Percentiles rank a stretch among this genome's conserved stretches.
Conservation (phyloP, 2,888 invertebrate species). For the Plebejus melissa region DNA sequence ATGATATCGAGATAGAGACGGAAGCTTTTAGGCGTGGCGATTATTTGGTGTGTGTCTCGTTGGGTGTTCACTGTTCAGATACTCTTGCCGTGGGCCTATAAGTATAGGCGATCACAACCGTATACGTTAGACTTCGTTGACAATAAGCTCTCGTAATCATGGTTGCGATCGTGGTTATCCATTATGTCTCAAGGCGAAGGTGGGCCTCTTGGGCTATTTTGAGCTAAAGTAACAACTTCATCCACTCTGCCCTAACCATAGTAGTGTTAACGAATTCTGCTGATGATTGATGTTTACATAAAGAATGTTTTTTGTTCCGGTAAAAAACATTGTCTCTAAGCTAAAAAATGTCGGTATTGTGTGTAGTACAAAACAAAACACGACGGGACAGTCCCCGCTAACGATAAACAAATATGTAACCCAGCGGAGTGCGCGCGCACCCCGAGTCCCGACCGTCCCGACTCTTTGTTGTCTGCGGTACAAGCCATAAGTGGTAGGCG, state of each 20-base stretch:
- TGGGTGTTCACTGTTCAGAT: too few relatives aligned
- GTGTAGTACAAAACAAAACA: constrained; percentile 1
- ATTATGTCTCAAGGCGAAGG: too few relatives aligned
- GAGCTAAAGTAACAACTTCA: neutral
- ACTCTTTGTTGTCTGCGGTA: constrained; percentile 39
- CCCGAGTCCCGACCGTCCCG: constrained; percentile 39
- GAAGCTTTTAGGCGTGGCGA: constrained; percentile 1
- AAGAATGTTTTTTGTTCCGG: neutral
- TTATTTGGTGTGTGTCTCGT: neutral
- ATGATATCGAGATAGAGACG: constrained; percentile 8
- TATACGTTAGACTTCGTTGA: too few relatives aligned
- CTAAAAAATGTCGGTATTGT: neutral
- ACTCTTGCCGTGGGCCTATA: too few relatives aligned
- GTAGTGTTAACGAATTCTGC: neutral
- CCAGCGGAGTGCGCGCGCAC: constrained; percentile 59
- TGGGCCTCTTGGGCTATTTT: too few relatives aligned
- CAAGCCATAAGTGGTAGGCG: constrained; percentile 39
- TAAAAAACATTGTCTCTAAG: neutral
- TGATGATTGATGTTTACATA: neutral
- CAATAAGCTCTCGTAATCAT: too few relatives aligned
- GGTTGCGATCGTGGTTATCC: too few relatives aligned
- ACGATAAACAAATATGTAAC: constrained; percentile 38
- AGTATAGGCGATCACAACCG: neutral
- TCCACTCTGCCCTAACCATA: neutral
- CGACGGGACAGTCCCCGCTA: constrained; percentile 33